Base-by-base conservation (phyloP, 2,113 vertebrate genomes). In the Pseudolaguvia tuberculata region DNA sequence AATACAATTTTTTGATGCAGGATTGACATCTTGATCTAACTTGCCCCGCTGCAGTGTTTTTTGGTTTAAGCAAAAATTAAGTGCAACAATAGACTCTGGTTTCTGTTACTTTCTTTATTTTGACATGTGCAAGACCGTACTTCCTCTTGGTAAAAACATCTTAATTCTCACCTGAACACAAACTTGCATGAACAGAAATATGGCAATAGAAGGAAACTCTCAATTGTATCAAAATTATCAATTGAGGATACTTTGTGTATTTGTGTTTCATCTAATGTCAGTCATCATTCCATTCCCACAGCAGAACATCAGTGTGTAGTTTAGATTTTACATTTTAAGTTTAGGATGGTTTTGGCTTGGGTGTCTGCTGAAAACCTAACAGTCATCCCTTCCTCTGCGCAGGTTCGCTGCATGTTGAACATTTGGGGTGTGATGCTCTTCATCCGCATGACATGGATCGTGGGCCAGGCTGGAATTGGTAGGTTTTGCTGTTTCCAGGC, bases 341-440 rank as follows among this genome's bases (percentile, higher is more conserved):
- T 51, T 15, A 47, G 35, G 31, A 18, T 50, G 61, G 42, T 42
- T 59, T 68, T 79, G 52, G 58, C 56, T 29, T 21, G 20, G 73
- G 63, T 31, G 42, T 75, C 53, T 66, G 20, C 78, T 61, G 77
- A 7, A 56, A 67, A 23, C 67, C 69, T 59, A 76, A 77, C 69
- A 73, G 80, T 80, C 77, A 42, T 18, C 55, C 67, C 67, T 51
- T 82, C 82, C 25, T 83, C 69, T 84, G 65, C 82, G 62, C 87
- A 99, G 97, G 96, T 99, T 55, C 94, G 97, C 86, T 99, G 96
- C 81, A 98, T 99, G 97, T 85, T 99, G 85, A 99, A 99, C 91
- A 99, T 99, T 61, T 99, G 97, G 96, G 97, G 96, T 59, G 97
- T 99, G 83, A 99, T 99, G 96, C 95, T 99, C 55, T 99, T 99